Conservation (phyloP, 2,113 vertebrate species). For the Oreochromis aureus region DNA sequence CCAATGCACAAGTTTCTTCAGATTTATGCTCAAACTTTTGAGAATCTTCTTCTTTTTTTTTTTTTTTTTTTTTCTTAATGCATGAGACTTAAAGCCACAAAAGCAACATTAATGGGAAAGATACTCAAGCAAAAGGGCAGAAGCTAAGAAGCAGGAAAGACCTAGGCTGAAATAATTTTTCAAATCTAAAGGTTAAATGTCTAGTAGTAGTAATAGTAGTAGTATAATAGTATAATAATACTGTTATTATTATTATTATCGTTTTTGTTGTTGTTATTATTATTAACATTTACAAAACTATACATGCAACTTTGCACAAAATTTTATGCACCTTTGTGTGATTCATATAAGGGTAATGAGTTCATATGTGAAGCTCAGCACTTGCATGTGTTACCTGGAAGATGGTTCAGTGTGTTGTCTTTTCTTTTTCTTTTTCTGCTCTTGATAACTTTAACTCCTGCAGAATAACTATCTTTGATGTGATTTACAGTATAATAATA, state of each 20-base stretch:
- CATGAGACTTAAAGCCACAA: background rate
- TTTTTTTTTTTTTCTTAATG: too few species aligned
- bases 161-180: background rate
- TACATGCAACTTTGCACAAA: background rate
- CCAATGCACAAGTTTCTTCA: background rate
- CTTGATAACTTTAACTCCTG: background rate
- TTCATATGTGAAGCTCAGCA: background rate
- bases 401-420: background rate
- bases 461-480: background rate
- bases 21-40: background rate
- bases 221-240: background rate
- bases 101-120: background rate
- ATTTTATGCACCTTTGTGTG: background rate
- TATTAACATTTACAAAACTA: background rate
- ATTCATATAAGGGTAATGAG: background rate
- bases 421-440: background rate
- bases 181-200: background rate
- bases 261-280: background rate
- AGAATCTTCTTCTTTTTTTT: background rate
- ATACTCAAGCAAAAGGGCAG: background rate
- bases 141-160: background rate
- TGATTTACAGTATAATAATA: background rate
- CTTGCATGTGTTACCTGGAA: background rate
- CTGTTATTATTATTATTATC: background rate
- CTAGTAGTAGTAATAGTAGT: background rate